phyloP scores from a whole-genome alignment of 2,888 invertebrate species.

The Dusona sp. region DNA sequence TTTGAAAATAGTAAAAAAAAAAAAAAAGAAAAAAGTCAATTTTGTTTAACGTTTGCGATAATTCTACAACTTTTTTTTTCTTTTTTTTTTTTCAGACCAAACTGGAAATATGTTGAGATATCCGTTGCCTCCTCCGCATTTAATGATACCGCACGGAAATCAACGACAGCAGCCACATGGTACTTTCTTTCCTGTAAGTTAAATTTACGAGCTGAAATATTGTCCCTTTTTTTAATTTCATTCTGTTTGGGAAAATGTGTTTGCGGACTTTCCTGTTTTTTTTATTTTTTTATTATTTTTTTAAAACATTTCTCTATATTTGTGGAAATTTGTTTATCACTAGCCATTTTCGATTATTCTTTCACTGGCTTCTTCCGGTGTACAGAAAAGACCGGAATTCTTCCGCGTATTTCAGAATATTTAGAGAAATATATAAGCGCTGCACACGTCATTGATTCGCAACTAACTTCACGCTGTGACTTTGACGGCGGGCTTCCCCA shows the following conservation, averaged over 20 bases:
- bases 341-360: neutral
- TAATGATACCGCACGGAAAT: slow-evolving; percentile 79
- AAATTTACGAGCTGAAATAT: neutral
- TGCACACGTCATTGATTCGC: neutral
- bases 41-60: slow-evolving; percentile 9
- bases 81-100: slow-evolving; percentile 69
- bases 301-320: too few species aligned
- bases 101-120: slow-evolving; percentile 79
- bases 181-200: slow-evolving; percentile 81
- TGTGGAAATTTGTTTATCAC: neutral
- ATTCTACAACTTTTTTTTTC: slow-evolving; percentile 2
- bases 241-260: neutral
- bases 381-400: neutral
- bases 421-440: neutral
- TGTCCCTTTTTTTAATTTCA: neutral
- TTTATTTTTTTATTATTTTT: neutral
- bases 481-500: neutral
- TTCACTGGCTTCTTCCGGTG: neutral
- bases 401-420: neutral
- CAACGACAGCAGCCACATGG: slow-evolving; percentile 80
- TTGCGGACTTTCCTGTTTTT: neutral
- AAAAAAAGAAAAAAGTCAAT: neutral
- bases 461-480: slow-evolving; percentile 3
- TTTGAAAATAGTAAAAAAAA: slow-evolving; percentile 61
- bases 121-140: slow-evolving; percentile 80